Conservation (phyloP, 2,888 invertebrate species). For the Eupeodes latifasciatus region DNA sequence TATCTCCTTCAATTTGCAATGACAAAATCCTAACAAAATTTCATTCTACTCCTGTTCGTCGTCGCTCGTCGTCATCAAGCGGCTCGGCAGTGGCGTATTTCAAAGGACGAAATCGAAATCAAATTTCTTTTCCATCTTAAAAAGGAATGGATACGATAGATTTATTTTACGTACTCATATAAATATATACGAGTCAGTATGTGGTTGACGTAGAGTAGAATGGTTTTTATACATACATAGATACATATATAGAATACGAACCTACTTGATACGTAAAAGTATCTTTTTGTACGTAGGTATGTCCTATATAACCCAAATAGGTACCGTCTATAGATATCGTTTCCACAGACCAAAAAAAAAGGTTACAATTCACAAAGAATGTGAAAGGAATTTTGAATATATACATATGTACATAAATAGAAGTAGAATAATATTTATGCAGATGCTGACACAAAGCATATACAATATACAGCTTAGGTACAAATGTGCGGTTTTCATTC, state of each 20-base stretch:
- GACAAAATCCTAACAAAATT: slow-evolving; percentile 5
- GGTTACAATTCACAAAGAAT: not conserved
- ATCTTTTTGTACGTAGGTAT: too few relatives aligned
- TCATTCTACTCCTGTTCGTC: not conserved
- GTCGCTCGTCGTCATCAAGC: too few relatives aligned
- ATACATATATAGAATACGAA: too few relatives aligned
- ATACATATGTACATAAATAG: not conserved
- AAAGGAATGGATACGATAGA: not conserved
- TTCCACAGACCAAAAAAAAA: too few relatives aligned
- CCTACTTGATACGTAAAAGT: too few relatives aligned
- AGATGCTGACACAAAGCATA: not conserved
- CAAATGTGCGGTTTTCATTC: not conserved
- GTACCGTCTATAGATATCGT: too few relatives aligned
- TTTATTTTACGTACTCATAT: not conserved
- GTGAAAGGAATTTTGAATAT: not conserved
- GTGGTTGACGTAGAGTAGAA: too few relatives aligned
- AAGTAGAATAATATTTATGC: not conserved
- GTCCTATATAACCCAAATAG: too few relatives aligned
- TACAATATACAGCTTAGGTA: too few relatives aligned
- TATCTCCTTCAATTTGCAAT: not conserved
- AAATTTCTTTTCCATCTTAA: not conserved
- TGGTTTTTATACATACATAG: not conserved
- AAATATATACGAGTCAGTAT: too few relatives aligned
- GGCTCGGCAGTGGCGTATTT: not conserved
- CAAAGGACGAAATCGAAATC: slow-evolving; percentile 6